Conservation (phyloP, 2,797 vertebrate species). For the Sphaeramia orbicularis region DNA sequence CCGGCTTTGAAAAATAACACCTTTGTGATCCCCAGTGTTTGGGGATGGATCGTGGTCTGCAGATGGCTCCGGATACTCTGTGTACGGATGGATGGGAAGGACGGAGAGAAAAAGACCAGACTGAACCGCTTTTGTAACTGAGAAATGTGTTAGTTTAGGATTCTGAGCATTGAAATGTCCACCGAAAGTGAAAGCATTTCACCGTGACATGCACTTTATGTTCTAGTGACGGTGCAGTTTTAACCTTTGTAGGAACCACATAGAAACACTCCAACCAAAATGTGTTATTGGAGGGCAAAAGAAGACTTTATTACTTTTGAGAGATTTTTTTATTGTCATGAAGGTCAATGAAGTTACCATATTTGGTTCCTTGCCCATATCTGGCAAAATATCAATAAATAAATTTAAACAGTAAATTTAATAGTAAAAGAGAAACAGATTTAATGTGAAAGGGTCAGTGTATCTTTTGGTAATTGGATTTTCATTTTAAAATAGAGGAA, state of each 20-base stretch:
- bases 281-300: no score
- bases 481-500: no score
- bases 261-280: no score
- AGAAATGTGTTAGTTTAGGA: not conserved
- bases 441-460: no score
- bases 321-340: no score
- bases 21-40: slow-evolving; percentile 98
- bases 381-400: no score
- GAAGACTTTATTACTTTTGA: no score
- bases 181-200: not conserved
- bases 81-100: slow-evolving; percentile 62
- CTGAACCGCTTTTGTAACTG: slow-evolving; percentile 18
- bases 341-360: no score
- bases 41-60: slow-evolving; percentile 94
- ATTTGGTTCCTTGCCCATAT: no score
- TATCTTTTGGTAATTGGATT: no score
- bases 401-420: no score
- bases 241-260: not conserved
- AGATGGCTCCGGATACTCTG: slow-evolving; percentile 89
- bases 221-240: not conserved
- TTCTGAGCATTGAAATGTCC: not conserved
- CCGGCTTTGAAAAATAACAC: slow-evolving; percentile 99
- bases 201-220: not conserved
- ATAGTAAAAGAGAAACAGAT: no score
- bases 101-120: slow-evolving; percentile 22